Evolutionary conservation across 2,888 invertebrate species (phyloP).

Genomic region (Lepidochitona cinerea): DNA sequence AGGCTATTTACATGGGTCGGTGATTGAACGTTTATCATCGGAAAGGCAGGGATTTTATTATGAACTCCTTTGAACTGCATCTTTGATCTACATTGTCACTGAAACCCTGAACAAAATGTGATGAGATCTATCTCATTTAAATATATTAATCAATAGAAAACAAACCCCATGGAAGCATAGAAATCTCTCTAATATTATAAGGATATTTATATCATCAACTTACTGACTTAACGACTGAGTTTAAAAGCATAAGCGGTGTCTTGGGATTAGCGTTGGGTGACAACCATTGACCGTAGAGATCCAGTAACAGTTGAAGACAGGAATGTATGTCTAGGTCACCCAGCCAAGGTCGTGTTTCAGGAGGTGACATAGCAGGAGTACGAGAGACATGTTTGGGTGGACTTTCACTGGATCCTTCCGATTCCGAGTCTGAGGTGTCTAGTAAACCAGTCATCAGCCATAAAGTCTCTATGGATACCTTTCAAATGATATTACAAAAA

Average conservation of each 20-base stretch:
- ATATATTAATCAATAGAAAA: too few species aligned
- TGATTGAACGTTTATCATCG: too few species aligned
- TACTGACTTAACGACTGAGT: conserved; percentile 73
- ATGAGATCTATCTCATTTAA: too few species aligned
- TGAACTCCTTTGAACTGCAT: too few species aligned
- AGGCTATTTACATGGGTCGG: too few species aligned
- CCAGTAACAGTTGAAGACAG: conserved; percentile 91
- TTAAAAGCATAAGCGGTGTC: conserved; percentile 69
- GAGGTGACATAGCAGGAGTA: conserved; percentile 10
- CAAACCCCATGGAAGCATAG: too few species aligned
- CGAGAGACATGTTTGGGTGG: conserved; percentile 20
- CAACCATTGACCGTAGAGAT: conserved; percentile 87
- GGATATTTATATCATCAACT: too few species aligned
- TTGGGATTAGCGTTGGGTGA: conserved; percentile 71
- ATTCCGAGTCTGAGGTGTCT: conserved; percentile 56
- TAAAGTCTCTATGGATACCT: conserved; percentile 67
- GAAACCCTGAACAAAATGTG: too few species aligned
- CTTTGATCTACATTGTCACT: too few species aligned
- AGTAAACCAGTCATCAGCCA: conserved; percentile 67
- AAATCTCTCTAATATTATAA: too few species aligned
- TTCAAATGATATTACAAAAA: too few species aligned
- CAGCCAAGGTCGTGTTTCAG: conserved; percentile 64
- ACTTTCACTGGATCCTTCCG: conserved; percentile 57
- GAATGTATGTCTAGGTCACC: conserved; percentile 87
- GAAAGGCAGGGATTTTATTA: too few species aligned